Evolutionary conservation across 2,888 invertebrate genomes (phyloP).

Genomic region (Mycalesis mineus): DNA sequence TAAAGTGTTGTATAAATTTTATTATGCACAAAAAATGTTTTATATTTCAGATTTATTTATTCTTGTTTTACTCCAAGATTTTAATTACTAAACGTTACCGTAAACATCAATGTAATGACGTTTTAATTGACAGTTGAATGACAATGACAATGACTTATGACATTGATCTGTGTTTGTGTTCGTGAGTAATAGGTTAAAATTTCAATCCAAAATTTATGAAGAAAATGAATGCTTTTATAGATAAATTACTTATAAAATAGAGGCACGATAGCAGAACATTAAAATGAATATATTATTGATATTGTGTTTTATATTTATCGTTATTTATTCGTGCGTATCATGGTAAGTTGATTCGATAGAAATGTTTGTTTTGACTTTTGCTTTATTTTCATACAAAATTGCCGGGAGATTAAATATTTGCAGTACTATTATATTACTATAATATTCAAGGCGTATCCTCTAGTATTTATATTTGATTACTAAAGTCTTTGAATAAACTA

Average conservation of each 20-base stretch:
- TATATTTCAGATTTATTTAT: background rate
- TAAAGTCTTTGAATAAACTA: background rate
- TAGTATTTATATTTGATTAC: background rate
- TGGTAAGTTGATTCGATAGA: conserved; percentile 61
- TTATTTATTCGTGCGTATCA: conserved; percentile 80
- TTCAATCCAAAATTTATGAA: background rate
- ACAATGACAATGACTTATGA: conserved; percentile 11
- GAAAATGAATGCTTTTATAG: conserved; percentile 18
- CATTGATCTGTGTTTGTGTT: background rate
- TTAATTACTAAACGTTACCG: background rate
- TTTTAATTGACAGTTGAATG: background rate
- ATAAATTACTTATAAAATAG: conserved; percentile 3
- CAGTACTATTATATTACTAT: background rate
- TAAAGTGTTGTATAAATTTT: too few relatives aligned
- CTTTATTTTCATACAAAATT: background rate
- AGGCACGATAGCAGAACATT: conserved; percentile 39
- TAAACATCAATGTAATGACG: background rate
- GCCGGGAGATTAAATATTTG: background rate
- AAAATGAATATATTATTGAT: conserved; percentile 63
- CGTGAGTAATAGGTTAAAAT: conserved; percentile 8
- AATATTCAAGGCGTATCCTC: background rate
- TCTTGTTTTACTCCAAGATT: background rate
- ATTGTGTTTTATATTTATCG: conserved; percentile 54
- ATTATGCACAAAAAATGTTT: too few relatives aligned
- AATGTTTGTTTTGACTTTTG: conserved; percentile 17